Percentiles rank a stretch among this genome's conserved stretches.
These are phyloP conservation scores for Folsomia candida DNA, from an alignment of 2,888 invertebrate genomes.

Conservation along the genomic window DNA sequence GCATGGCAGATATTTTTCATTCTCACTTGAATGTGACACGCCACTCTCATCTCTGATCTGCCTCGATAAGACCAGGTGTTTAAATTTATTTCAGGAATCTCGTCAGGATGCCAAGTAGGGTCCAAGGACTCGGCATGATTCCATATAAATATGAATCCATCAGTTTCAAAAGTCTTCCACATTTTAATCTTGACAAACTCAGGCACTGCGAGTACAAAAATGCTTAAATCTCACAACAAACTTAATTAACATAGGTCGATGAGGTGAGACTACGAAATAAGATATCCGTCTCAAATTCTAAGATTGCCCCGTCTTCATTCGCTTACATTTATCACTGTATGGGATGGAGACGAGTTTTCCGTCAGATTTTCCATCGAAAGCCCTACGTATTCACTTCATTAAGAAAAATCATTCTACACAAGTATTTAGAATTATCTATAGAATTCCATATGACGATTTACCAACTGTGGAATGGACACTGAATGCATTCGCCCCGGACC, in stretches of 20 bases:
- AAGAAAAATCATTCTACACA: too few relatives aligned
- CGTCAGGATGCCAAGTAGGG: conserved; percentile 68
- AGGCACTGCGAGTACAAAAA: conserved; percentile 69
- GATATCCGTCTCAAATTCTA: too few relatives aligned
- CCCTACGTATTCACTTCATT: too few relatives aligned
- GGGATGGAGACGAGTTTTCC: conserved; percentile 75
- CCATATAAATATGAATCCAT: conserved; percentile 78
- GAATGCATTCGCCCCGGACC: conserved; percentile 67
- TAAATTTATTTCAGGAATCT: conserved; percentile 59
- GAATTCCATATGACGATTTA: too few relatives aligned
- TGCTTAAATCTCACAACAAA: too few relatives aligned
- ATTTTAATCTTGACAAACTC: conserved; percentile 66
- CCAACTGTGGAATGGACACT: conserved; percentile 88
- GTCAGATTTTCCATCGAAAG: conserved; percentile 66
- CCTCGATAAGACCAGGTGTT: conserved; percentile 68
- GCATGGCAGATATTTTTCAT: conserved; percentile 9
- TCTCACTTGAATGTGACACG: conserved; percentile 72
- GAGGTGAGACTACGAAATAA: too few relatives aligned
- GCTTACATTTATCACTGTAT: too few relatives aligned
- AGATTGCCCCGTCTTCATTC: too few relatives aligned
- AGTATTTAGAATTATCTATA: too few relatives aligned
- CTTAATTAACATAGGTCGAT: too few relatives aligned
- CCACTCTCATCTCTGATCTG: conserved; percentile 72
- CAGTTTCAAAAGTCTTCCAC: conserved; percentile 69
- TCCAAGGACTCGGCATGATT: conserved; percentile 69